Conservation (phyloP, 2,113 vertebrate genomes). For the Aptenodytes forsteri region DNA sequence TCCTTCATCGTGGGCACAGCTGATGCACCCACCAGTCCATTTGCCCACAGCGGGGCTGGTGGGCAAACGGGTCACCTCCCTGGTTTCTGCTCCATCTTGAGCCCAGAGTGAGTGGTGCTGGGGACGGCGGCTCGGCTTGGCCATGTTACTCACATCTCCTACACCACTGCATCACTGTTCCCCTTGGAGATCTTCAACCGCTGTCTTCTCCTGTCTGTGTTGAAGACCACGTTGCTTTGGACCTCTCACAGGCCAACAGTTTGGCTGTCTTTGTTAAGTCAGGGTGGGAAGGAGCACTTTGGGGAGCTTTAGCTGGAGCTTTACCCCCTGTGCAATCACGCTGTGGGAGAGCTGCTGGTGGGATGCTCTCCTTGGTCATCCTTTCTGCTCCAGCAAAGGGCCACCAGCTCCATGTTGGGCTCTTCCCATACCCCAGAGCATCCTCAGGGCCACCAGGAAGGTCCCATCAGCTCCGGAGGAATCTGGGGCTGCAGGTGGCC, state of each 20-base stretch:
- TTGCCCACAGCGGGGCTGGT: not conserved
- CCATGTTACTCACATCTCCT: not conserved
- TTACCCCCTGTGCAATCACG: not conserved
- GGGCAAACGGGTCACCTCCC: not conserved
- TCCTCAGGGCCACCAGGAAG: not conserved
- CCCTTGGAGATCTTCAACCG: not conserved
- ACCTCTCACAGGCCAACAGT: not conserved
- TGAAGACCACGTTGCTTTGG: not conserved
- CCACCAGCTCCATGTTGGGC: not conserved
- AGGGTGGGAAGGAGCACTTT: not conserved
- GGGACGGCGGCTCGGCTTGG: not conserved
- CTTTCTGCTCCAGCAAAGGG: not conserved
- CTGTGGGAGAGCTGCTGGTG: not conserved
- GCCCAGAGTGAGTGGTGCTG: rapidly evolving
- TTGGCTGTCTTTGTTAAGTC: not conserved
- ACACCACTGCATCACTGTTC: not conserved
- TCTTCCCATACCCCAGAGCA: not conserved
- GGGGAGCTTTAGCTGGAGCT: not conserved
- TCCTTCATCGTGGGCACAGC: not conserved
- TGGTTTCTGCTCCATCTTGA: not conserved
- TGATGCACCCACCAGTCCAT: too few species aligned
- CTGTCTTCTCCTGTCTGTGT: rapidly evolving
- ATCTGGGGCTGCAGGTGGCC: not conserved
- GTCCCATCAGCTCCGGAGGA: not conserved
- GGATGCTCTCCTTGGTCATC: not conserved